Base-by-base conservation (phyloP, 2,113 vertebrate species). In the Odontesthes bonariensis region DNA sequence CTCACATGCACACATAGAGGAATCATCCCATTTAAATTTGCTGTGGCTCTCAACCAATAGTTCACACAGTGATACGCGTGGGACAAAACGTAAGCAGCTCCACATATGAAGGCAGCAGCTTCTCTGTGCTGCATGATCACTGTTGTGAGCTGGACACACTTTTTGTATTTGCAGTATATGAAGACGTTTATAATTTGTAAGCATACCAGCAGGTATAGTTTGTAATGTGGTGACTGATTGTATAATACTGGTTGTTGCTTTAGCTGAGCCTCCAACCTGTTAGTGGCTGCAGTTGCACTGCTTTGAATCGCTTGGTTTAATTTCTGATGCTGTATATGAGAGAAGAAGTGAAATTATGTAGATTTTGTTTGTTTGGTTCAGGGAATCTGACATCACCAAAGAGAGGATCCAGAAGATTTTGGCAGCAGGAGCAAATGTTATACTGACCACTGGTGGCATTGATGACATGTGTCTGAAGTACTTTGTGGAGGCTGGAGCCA, bases 401-500 rank as follows among this genome's bases (percentile, higher is more conserved):
- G 98, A 99, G 86, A 95, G 96, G 82, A 97, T 99, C 81, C 96
- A 99, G 88, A 99, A 99, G 91, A 98, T 99, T 73, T 78, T 99
- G 93, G 95, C 95, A 4, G 90, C 97, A 0, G 98, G 98, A 0
- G 97, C 98, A 38, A 99, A 96, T 0, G 97, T 99, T 5, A 85
- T 99, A 80, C 94, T 99, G 62, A 97, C 96, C 76, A 99, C 98
- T 3, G 98, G 98, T 12, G 97, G 97, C 9, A 98, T 99, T 51
- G 98, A 99, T 61, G 98, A 99, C 71, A 98, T 99, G 98, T 99
- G 97, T 86, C 94, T 99, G 20, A 99, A 99, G 88, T 99, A 99
- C 62, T 99, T 99, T 0, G 95, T 97, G 88, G 98, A 99, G 74
- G 92, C 94, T 0, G 97, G 97, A 3, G 96, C 97, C 12, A 98